A percentile compares a stretch with the other conserved stretches of the same genome.
Evolutionary conservation across 2,113 vertebrate species (phyloP).

Genomic region (Thalassarche chlororhynchos): DNA sequence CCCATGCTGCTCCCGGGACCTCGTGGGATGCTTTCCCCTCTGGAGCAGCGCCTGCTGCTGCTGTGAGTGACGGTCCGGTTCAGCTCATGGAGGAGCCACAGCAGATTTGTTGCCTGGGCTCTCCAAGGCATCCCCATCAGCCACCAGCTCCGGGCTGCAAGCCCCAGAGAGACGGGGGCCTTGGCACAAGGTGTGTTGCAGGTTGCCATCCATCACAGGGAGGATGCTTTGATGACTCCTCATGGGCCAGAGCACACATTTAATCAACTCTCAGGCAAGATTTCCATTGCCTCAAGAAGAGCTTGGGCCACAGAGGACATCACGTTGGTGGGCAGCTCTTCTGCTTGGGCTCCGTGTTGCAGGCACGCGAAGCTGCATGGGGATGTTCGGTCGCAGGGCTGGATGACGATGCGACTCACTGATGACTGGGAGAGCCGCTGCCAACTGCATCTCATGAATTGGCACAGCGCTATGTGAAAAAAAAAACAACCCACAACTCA

Average conservation of each 20-base stretch:
- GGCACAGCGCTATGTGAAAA: not conserved
- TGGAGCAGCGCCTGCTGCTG: not conserved
- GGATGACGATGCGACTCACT: not conserved
- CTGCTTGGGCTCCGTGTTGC: not conserved
- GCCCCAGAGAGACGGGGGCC: not conserved
- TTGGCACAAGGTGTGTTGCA: not conserved
- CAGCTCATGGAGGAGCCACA: not conserved
- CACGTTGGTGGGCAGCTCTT: not conserved
- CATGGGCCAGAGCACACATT: not conserved
- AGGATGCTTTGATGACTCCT: not conserved
- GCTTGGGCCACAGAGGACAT: not conserved
- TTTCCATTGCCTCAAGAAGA: not conserved
- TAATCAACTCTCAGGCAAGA: not conserved
- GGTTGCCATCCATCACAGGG: not conserved
- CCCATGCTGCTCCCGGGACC: not conserved
- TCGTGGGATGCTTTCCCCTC: not conserved
- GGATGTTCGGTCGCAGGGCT: not conserved
- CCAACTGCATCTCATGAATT: not conserved
- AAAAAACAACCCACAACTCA: not conserved
- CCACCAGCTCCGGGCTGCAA: not conserved
- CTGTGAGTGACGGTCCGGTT: not conserved
- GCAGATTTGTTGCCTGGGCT: not conserved
- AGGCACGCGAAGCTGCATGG: rapidly evolving
- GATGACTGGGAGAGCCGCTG: not conserved
- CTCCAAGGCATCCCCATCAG: not conserved